Conservation (phyloP, 2,113 vertebrate genomes). For the Peucedramus taeniatus region DNA sequence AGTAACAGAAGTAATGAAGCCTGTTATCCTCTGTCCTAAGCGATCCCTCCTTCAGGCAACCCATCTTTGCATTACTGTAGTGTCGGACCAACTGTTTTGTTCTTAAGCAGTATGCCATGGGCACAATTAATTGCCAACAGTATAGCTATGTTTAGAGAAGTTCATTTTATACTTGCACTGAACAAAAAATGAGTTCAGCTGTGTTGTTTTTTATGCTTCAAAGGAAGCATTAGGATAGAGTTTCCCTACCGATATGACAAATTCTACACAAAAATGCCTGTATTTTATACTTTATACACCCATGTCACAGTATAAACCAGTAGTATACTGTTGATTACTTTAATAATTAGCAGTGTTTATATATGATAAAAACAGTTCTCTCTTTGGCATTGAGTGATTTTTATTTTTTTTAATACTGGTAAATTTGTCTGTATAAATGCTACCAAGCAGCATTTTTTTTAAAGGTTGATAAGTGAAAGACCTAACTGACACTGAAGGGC, state of each 20-base stretch:
- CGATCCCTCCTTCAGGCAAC: neutral
- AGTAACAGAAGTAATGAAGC: neutral
- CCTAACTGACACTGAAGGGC: neutral
- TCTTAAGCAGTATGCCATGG: neutral
- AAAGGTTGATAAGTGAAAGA: neutral
- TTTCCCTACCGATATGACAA: neutral
- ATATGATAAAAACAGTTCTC: neutral
- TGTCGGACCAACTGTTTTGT: neutral
- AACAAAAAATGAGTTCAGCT: neutral
- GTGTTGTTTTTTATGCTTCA: neutral
- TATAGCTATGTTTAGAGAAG: neutral
- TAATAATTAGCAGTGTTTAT: neutral
- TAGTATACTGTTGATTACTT: neutral
- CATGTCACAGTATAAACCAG: neutral
- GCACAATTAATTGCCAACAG: neutral
- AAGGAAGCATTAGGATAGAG: neutral
- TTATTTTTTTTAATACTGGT: neutral
- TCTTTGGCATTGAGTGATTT: neutral
- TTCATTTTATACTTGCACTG: neutral
- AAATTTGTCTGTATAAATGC: neutral
- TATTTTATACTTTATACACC: neutral
- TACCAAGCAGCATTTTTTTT: neutral
- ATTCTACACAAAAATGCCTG: neutral
- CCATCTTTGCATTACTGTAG: neutral
- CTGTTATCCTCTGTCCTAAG: neutral